These are phyloP conservation scores for Microtus montanus DNA, from an alignment of 2,113 vertebrate genomes.

Conservation along the genomic window DNA sequence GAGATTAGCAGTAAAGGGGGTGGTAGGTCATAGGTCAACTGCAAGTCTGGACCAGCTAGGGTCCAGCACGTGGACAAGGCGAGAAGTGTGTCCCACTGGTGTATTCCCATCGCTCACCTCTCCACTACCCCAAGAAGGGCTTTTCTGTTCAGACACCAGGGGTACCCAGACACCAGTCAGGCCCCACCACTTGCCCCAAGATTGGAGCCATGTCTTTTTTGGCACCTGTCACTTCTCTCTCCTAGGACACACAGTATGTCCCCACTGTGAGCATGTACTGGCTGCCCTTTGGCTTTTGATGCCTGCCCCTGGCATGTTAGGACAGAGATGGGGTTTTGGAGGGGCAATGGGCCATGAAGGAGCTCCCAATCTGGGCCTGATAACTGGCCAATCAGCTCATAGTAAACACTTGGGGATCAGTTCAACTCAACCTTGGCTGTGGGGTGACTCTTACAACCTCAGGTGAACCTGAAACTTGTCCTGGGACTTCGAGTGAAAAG, in stretches of 20 bases:
- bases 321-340: background rate
- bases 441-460: rapidly evolving
- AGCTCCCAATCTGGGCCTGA: rapidly evolving
- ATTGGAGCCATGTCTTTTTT: background rate
- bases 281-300: background rate
- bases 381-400: background rate
- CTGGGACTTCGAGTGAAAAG: background rate
- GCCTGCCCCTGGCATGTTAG: background rate
- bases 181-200: background rate
- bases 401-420: background rate
- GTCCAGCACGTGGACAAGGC: background rate
- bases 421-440: background rate
- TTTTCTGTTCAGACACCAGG: background rate
- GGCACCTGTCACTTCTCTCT: background rate
- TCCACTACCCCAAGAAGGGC: background rate
- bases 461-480: background rate
- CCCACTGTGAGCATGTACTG: background rate
- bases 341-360: background rate
- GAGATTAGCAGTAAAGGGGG: rapidly evolving
- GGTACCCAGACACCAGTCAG: background rate
- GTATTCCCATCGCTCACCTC: no score
- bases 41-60: background rate
- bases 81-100: background rate
- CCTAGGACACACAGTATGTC: background rate
- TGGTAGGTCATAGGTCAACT: no score